Percentiles rank a stretch among this genome's conserved stretches.
phyloP scores from a whole-genome alignment of 2,113 vertebrate genomes.

The Petroica traversi region DNA sequence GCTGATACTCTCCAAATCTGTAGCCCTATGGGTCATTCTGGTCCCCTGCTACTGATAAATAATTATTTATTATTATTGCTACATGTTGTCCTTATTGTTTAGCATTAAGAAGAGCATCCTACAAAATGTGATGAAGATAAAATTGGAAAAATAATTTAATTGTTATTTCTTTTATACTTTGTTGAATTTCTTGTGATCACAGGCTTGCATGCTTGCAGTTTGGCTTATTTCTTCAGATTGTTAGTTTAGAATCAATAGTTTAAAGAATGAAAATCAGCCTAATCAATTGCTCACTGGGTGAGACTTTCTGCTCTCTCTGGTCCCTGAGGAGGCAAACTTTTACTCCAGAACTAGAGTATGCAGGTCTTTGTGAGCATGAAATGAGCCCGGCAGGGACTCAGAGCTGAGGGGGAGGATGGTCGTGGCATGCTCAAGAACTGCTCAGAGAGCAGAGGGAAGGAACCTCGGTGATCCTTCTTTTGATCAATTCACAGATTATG shows the following conservation, averaged over 20 bases:
- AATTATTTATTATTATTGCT: no score
- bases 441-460: not conserved
- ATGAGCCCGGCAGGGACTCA: not conserved
- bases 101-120: not conserved
- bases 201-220: not conserved
- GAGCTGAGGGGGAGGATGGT: not conserved
- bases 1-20: not conserved
- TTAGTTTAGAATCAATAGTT: not conserved
- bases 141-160: not conserved
- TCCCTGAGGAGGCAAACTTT: not conserved
- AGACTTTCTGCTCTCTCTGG: not conserved
- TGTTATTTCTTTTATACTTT: not conserved
- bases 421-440: rapidly evolving
- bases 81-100: not conserved
- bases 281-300: not conserved
- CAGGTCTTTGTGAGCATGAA: not conserved
- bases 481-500: not conserved
- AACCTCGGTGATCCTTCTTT: not conserved
- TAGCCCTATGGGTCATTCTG: not conserved
- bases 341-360: not conserved
- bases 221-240: not conserved
- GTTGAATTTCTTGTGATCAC: not conserved
- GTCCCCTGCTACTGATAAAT: not conserved
- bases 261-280: not conserved
- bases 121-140: not conserved